These are phyloP conservation scores for Strigamia crassipes DNA, from an alignment of 2,888 invertebrate genomes.

Conservation along the genomic window DNA sequence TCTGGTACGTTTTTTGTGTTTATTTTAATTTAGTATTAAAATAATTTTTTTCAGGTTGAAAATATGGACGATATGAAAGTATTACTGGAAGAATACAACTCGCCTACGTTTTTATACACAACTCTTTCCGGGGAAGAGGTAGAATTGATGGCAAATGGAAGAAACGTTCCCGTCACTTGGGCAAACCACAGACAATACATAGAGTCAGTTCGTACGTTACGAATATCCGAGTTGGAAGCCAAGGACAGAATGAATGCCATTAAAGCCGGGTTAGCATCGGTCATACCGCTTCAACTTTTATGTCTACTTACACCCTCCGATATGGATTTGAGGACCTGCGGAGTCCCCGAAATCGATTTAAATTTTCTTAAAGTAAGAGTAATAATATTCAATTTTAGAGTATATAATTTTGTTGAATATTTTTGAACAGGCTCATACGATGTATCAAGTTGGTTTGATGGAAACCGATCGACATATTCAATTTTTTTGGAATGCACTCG, in stretches of 20 bases:
- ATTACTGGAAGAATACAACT: conserved; percentile 55
- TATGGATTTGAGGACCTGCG: conserved; percentile 57
- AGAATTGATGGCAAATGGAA: conserved; percentile 55
- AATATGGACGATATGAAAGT: conserved; percentile 56
- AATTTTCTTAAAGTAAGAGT: conserved; percentile 57
- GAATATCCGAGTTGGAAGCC: conserved; percentile 55
- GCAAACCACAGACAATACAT: conserved; percentile 57
- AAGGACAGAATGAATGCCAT: conserved; percentile 53
- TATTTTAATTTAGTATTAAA: background rate
- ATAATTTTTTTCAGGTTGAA: conserved; percentile 54
- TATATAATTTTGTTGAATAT: background rate
- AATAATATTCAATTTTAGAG: background rate
- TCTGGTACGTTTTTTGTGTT: conserved; percentile 54
- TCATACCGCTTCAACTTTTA: conserved; percentile 54
- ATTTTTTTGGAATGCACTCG: conserved; percentile 58
- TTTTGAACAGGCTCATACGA: conserved; percentile 56
- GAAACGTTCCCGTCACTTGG: conserved; percentile 55
- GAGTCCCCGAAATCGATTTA: conserved; percentile 56
- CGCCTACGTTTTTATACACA: conserved; percentile 56
- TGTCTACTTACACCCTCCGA: conserved; percentile 56
- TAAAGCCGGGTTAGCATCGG: conserved; percentile 55
- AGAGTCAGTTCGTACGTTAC: conserved; percentile 54
- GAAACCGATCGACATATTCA: conserved; percentile 58
- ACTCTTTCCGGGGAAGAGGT: conserved; percentile 56
- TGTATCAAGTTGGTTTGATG: conserved; percentile 59